A percentile compares a stretch with the other conserved stretches of the same genome.
These are phyloP conservation scores for Bovichtus diacanthus DNA, from an alignment of 2,797 vertebrate genomes.

Conservation along the genomic window DNA sequence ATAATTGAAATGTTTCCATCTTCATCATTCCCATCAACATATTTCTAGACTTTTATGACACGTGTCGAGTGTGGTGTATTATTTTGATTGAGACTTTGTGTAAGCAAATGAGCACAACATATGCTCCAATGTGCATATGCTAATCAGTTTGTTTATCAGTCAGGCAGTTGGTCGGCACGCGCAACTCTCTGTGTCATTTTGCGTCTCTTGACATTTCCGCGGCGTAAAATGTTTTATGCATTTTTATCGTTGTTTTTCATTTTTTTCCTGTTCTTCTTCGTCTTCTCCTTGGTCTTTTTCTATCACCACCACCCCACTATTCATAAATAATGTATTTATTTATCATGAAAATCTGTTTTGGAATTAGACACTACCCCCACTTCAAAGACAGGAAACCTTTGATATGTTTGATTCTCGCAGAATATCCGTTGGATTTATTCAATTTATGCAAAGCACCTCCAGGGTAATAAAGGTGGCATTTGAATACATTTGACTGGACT, in stretches of 20 bases:
- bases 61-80: constrained; percentile 66
- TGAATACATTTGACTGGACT: constrained; percentile 89
- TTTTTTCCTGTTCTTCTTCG: constrained; percentile 63
- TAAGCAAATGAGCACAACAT: constrained; percentile 85
- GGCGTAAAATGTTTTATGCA: constrained; percentile 87
- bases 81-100: constrained; percentile 85
- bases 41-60: constrained; percentile 79
- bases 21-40: constrained; percentile 80
- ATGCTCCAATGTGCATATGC: constrained; percentile 81
- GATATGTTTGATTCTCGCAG: constrained; percentile 87
- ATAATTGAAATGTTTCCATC: constrained; percentile 83
- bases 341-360: constrained; percentile 91
- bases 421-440: constrained; percentile 88
- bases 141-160: constrained; percentile 83
- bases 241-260: constrained; percentile 85
- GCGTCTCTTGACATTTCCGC: constrained; percentile 86
- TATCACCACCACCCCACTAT: constrained; percentile 71
- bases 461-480: constrained; percentile 89
- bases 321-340: constrained; percentile 92
- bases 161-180: constrained; percentile 74
- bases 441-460: constrained; percentile 90
- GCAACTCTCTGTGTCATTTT: constrained; percentile 81
- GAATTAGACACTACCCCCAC: constrained; percentile 88
- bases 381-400: constrained; percentile 91
- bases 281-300: constrained; percentile 69